A percentile compares a stretch with the other conserved stretches of the same genome.
Conservation (phyloP, 1,140 invertebrate genomes). For the Cydia amplana region DNA sequence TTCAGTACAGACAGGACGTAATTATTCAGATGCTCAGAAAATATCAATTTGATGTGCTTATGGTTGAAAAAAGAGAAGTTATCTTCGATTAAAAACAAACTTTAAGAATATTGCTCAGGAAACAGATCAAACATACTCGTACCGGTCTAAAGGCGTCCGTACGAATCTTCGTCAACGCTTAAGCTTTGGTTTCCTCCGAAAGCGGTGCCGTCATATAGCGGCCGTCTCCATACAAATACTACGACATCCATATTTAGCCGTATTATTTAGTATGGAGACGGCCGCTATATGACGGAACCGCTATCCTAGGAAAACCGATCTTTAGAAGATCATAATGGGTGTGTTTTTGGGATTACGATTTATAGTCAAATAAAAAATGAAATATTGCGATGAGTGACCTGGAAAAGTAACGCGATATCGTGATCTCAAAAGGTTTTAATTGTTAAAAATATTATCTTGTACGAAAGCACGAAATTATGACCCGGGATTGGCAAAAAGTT, state of each 20-base stretch:
- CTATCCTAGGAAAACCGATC: too few relatives aligned
- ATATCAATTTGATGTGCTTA: background rate
- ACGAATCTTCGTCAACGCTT: background rate
- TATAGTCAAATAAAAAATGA: background rate
- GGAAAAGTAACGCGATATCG: background rate
- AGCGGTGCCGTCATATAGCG: too few relatives aligned
- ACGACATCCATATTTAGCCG: too few relatives aligned
- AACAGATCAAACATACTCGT: background rate
- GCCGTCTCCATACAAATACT: too few relatives aligned
- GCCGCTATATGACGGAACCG: too few relatives aligned
- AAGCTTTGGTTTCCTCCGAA: too few relatives aligned
- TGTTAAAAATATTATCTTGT: background rate
- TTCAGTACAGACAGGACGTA: background rate
- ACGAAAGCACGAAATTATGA: background rate
- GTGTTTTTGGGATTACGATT: background rate
- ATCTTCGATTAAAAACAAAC: background rate
- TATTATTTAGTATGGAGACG: too few relatives aligned
- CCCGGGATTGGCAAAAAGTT: background rate
- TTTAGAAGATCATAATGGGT: background rate
- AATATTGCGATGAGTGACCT: background rate
- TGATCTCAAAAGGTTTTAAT: background rate
- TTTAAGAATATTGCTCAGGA: conserved; percentile 1
- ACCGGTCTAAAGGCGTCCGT: background rate
- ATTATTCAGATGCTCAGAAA: background rate
- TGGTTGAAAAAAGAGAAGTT: background rate